Evolutionary conservation across 2,797 vertebrate species (phyloP).

Genomic region (Aeoliscus strigatus): DNA sequence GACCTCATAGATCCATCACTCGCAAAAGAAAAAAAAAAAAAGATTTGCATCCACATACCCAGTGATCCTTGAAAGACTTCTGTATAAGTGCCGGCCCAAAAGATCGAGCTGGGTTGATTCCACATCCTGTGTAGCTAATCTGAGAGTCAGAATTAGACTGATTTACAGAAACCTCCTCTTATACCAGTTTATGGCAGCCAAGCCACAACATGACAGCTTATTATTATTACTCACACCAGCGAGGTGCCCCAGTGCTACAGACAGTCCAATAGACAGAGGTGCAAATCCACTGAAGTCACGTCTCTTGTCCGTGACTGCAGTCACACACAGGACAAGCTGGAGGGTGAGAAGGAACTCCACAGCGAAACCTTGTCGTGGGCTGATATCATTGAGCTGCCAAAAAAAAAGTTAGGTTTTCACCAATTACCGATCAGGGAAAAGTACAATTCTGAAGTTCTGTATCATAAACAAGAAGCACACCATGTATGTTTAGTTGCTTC

Average conservation of each 20-base stretch:
- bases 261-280: constrained; percentile 79
- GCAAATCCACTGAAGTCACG: constrained; percentile 69
- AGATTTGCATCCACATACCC: constrained; percentile 59
- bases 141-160: constrained; percentile 49
- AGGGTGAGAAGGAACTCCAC: constrained; percentile 81
- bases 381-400: constrained; percentile 60
- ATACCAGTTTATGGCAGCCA: constrained; percentile 34
- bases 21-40: no score
- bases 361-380: constrained; percentile 72
- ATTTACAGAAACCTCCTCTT: constrained; percentile 12
- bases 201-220: constrained; percentile 9
- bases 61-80: constrained; percentile 76
- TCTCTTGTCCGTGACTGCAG: constrained; percentile 78
- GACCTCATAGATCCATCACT: no score
- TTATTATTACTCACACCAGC: constrained; percentile 72
- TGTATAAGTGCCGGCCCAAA: constrained; percentile 78
- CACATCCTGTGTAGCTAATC: constrained; percentile 85
- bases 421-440: no score
- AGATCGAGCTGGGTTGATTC: constrained; percentile 84
- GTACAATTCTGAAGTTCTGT: no score
- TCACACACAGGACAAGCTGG: constrained; percentile 82
- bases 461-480: no score
- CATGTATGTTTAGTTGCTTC: no score
- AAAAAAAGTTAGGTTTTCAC: no score
- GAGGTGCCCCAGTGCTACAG: constrained; percentile 78